phyloP scores from a whole-genome alignment of 2,888 invertebrate species.

The Bimastos eiseni region DNA sequence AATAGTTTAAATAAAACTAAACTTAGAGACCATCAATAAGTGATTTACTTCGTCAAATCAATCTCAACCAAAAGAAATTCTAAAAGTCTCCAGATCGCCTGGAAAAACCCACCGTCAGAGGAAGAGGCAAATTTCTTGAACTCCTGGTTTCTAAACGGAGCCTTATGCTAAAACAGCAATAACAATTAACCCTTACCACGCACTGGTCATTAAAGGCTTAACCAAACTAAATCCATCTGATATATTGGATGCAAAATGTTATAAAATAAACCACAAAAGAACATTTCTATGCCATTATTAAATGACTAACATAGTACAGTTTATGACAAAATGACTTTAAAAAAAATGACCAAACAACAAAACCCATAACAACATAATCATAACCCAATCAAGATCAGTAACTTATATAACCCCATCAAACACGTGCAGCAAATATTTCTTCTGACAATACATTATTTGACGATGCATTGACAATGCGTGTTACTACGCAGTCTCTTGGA shows the following conservation, averaged over 20 bases:
- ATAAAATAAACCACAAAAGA: background rate
- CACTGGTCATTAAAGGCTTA: background rate
- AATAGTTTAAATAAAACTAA: too few species aligned
- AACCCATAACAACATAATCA: too few species aligned
- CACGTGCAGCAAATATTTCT: too few species aligned
- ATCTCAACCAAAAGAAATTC: background rate
- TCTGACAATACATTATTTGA: too few species aligned
- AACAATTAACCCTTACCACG: too few species aligned
- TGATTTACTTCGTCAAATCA: background rate
- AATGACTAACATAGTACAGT: background rate
- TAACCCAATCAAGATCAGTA: background rate
- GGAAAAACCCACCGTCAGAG: slow-evolving; percentile 54
- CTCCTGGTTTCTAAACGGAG: background rate
- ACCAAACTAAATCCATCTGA: background rate
- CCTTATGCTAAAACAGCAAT: background rate
- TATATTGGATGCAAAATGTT: background rate
- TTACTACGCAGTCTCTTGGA: background rate
- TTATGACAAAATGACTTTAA: background rate
- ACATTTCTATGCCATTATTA: background rate
- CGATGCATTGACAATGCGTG: too few species aligned
- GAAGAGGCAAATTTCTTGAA: slow-evolving; percentile 18
- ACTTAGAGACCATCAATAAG: background rate
- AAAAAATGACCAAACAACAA: too few species aligned
- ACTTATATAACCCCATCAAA: background rate
- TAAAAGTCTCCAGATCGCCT: slow-evolving; percentile 60